Percentiles rank a stretch among this genome's conserved stretches.
These are phyloP conservation scores for Cinclus mexicanus DNA, from an alignment of 2,113 vertebrate species.

Conservation along the genomic window DNA sequence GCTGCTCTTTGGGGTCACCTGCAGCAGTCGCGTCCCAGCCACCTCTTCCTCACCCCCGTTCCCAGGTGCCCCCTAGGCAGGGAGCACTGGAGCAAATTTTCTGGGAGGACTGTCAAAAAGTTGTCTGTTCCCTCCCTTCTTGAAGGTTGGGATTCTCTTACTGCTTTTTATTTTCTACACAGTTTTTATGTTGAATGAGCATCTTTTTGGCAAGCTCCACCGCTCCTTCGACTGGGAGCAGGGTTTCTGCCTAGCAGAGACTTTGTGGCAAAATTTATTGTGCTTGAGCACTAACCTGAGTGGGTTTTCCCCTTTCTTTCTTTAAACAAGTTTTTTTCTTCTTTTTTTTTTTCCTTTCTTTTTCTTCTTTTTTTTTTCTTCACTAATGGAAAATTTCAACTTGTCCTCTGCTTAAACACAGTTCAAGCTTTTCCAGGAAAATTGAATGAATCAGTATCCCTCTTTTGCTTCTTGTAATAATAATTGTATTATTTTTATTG, in stretches of 20 bases:
- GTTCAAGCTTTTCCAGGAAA: conserved; percentile 19
- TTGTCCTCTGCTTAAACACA: neutral
- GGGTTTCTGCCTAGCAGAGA: neutral
- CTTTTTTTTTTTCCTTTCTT: no score
- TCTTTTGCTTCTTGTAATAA: neutral
- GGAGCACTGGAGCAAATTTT: neutral
- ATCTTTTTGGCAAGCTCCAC: neutral
- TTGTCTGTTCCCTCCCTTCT: neutral
- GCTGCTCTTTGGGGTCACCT: neutral
- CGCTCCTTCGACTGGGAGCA: neutral
- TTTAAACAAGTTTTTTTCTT: neutral
- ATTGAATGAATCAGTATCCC: neutral
- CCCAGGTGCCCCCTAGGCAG: neutral
- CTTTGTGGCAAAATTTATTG: conserved; percentile 1
- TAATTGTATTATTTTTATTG: neutral
- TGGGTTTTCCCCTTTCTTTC: neutral
- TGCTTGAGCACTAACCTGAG: neutral
- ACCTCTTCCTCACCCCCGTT: neutral
- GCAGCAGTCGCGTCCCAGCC: neutral
- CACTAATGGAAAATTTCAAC: conserved; percentile 15
- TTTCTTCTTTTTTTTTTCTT: fast-evolving
- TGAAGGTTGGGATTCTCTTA: neutral
- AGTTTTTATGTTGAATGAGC: neutral
- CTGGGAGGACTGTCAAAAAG: neutral
- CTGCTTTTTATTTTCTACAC: neutral